A percentile compares a stretch with the other conserved stretches of the same genome.
These are phyloP conservation scores for Arctia plantaginis DNA, from an alignment of 2,888 invertebrate species.

Conservation along the genomic window DNA sequence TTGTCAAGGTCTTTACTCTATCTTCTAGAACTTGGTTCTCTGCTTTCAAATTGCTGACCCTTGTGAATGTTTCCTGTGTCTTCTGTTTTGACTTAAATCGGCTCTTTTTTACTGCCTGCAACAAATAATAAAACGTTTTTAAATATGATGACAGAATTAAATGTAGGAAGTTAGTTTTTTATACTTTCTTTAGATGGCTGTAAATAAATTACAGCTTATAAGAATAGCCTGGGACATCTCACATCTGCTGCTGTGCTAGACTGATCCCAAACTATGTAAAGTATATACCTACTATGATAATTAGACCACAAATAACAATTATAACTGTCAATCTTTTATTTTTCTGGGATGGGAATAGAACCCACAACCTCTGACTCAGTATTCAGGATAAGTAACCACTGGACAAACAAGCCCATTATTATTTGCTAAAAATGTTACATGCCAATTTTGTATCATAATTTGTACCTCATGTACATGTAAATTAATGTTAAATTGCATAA, in stretches of 20 bases:
- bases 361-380: neutral
- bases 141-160: neutral
- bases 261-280: no score
- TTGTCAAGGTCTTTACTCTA: constrained; percentile 92
- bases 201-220: no score
- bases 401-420: no score
- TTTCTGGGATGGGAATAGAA: neutral
- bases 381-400: no score
- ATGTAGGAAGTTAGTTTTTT: no score
- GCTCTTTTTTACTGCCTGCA: constrained; percentile 93
- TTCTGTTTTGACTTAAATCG: constrained; percentile 92
- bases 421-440: no score
- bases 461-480: neutral
- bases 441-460: neutral
- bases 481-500: neutral
- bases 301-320: no score
- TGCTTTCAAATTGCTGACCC: constrained; percentile 91
- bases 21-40: constrained; percentile 93
- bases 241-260: no score
- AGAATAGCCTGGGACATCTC: no score
- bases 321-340: neutral
- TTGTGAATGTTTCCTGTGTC: constrained; percentile 91
- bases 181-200: no score
- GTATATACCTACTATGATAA: no score
- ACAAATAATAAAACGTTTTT: constrained; percentile 22